Evolutionary conservation across 2,797 vertebrate genomes (phyloP).

Genomic region (Muraenolepis orangiensis): DNA sequence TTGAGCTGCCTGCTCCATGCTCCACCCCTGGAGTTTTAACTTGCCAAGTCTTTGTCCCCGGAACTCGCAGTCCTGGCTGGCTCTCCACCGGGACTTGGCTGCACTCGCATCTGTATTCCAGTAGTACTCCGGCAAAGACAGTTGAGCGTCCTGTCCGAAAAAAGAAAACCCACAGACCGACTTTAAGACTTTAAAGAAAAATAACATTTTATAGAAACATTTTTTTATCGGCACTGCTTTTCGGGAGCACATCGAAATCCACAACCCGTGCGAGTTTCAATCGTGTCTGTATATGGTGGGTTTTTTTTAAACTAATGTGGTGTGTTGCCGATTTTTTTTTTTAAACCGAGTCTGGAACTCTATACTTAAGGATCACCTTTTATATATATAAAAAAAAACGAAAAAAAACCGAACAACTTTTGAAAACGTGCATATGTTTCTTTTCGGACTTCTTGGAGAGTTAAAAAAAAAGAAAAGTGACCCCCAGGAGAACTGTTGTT

Average conservation of each 20-base stretch:
- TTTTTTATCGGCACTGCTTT: constrained; percentile 11
- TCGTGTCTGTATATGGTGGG: background rate
- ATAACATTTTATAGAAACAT: constrained; percentile 20
- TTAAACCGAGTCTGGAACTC: constrained; percentile 39
- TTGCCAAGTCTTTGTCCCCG: constrained; percentile 75
- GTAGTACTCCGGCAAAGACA: constrained; percentile 36
- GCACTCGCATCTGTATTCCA: constrained; percentile 64
- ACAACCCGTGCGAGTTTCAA: background rate
- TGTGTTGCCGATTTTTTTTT: constrained; percentile 13
- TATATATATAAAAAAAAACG: too few species aligned
- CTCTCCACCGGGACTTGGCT: constrained; percentile 51
- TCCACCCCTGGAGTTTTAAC: constrained; percentile 74
- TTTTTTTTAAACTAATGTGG: constrained; percentile 7
- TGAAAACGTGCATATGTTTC: background rate
- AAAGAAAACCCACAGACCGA: constrained; percentile 29
- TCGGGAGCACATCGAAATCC: background rate
- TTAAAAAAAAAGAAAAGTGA: constrained; percentile 13
- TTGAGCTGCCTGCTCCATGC: constrained; percentile 51
- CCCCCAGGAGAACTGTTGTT: constrained; percentile 48
- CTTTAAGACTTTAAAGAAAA: constrained; percentile 23
- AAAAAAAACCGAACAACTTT: constrained; percentile 10
- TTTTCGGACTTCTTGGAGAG: background rate
- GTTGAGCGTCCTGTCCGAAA: constrained; percentile 31
- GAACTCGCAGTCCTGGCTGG: constrained; percentile 62
- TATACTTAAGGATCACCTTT: background rate